Percentiles rank a stretch among this genome's conserved stretches.
These are phyloP conservation scores for Ectemnius lituratus DNA, from an alignment of 2,888 invertebrate genomes.

Conservation along the genomic window DNA sequence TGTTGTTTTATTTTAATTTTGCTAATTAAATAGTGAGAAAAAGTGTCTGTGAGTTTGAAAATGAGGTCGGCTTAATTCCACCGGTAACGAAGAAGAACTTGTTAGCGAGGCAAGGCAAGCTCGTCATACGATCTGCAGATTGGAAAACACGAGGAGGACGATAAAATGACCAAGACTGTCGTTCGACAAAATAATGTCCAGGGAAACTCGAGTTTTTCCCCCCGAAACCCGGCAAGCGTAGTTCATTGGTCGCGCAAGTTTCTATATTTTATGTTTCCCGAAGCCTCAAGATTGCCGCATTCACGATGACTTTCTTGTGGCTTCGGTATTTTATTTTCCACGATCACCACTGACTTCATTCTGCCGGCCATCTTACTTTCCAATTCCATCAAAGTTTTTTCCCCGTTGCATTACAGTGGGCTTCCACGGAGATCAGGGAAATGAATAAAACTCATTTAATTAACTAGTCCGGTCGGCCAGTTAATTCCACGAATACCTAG, in stretches of 20 bases:
- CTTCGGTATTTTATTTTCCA: slow-evolving; percentile 65
- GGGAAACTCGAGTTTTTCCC: slow-evolving; percentile 32
- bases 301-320: slow-evolving; percentile 63
- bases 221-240: slow-evolving; percentile 66
- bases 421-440: neutral
- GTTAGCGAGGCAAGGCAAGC: too few species aligned
- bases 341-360: slow-evolving; percentile 28
- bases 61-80: too few species aligned
- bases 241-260: slow-evolving; percentile 49
- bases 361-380: neutral
- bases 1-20: too few species aligned
- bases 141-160: neutral
- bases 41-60: too few species aligned
- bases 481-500: too few species aligned
- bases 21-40: too few species aligned
- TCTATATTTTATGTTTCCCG: slow-evolving; percentile 68
- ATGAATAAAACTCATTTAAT: neutral
- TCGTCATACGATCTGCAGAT: too few species aligned
- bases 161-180: neutral
- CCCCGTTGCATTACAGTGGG: neutral
- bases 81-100: too few species aligned
- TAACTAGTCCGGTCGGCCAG: neutral
- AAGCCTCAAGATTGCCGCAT: slow-evolving; percentile 70
- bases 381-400: neutral
- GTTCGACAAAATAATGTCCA: too few species aligned